A percentile compares a stretch with the other conserved stretches of the same genome.
These are phyloP conservation scores for Ephestia elutella DNA, from an alignment of 1,140 invertebrate genomes.

Conservation along the genomic window DNA sequence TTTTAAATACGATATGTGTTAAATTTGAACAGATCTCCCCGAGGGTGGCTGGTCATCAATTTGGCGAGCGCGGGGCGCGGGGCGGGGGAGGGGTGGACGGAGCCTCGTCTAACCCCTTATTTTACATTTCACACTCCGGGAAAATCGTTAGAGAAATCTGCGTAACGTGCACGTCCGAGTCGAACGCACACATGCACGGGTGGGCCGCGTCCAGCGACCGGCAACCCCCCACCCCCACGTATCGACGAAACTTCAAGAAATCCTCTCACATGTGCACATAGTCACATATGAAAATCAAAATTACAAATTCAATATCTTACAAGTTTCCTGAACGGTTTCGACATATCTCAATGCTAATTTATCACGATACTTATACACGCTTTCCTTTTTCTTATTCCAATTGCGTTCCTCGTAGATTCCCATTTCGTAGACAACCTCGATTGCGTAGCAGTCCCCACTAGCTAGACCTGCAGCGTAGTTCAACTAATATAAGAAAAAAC, in stretches of 20 bases:
- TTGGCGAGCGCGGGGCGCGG: constrained; percentile 41
- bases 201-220: constrained; percentile 23
- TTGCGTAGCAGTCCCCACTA: too few relatives aligned
- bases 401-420: neutral
- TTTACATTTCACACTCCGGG: constrained; percentile 74
- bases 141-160: constrained; percentile 74
- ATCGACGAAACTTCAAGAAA: constrained; percentile 72
- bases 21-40: constrained; percentile 68
- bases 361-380: neutral
- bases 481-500: neutral
- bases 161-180: constrained; percentile 68
- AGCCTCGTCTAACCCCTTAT: constrained; percentile 70
- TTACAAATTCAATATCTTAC: constrained; percentile 32
- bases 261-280: constrained; percentile 55
- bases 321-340: too few relatives aligned
- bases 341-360: too few relatives aligned
- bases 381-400: neutral
- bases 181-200: constrained; percentile 49
- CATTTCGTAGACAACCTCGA: too few relatives aligned
- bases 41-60: constrained; percentile 69
- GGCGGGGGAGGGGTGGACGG: constrained; percentile 32
- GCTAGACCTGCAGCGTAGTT: too few relatives aligned
- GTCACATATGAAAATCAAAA: constrained; percentile 53
- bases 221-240: constrained; percentile 49
- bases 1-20: constrained; percentile 71